Conservation (phyloP, 2,797 vertebrate genomes). For the Gymnopithys bicolor region DNA sequence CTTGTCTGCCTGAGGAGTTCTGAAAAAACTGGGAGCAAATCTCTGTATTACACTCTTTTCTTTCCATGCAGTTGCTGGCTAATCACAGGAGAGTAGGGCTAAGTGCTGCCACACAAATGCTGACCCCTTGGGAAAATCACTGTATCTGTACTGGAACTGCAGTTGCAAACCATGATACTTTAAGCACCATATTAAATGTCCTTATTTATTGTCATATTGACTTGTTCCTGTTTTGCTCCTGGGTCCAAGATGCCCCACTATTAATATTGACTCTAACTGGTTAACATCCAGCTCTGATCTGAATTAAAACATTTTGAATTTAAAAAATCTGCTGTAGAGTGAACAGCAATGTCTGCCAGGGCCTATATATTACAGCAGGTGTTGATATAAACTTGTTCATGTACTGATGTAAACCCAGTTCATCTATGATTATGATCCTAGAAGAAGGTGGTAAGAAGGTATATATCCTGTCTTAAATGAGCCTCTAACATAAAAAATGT, state of each 20-base stretch:
- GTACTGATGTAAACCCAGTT: background rate
- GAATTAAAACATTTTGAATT: background rate
- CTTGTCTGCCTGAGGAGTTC: background rate
- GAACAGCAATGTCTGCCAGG: background rate
- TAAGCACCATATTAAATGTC: background rate
- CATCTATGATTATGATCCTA: background rate
- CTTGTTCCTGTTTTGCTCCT: background rate
- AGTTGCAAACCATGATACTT: background rate
- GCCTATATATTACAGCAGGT: background rate
- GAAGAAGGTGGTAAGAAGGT: background rate
- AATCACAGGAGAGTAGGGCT: background rate
- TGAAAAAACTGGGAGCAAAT: background rate
- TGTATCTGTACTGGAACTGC: background rate
- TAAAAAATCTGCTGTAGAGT: background rate
- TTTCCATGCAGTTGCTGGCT: background rate
- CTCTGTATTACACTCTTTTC: background rate
- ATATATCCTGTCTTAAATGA: background rate
- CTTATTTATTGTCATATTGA: background rate
- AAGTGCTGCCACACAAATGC: background rate
- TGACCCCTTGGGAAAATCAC: background rate
- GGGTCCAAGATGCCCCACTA: background rate
- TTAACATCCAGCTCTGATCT: background rate
- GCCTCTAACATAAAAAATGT: background rate
- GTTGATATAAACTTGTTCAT: background rate
- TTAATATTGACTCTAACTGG: background rate